These are phyloP conservation scores for Myotis findleyi DNA, from an alignment of 2,797 vertebrate species.

Conservation along the genomic window DNA sequence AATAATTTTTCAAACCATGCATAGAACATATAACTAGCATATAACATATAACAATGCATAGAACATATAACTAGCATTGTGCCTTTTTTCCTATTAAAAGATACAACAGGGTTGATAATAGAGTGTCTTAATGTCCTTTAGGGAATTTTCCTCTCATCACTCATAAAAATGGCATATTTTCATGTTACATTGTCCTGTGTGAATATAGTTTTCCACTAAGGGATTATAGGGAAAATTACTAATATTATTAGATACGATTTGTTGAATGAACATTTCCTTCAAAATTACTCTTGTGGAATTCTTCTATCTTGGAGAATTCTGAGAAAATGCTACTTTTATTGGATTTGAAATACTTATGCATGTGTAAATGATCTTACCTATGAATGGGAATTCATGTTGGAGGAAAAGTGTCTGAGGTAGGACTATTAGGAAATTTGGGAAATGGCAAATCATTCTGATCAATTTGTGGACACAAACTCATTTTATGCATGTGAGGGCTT, in stretches of 20 bases:
- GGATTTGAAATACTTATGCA: neutral
- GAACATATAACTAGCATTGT: neutral
- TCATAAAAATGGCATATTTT: neutral
- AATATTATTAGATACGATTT: neutral
- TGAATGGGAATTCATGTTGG: neutral
- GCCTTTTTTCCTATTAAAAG: neutral
- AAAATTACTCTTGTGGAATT: neutral
- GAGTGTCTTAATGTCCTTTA: neutral
- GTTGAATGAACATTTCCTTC: conserved; percentile 30
- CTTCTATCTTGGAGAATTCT: neutral
- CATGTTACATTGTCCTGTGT: neutral
- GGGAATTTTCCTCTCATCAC: neutral
- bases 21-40: neutral
- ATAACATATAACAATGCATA: neutral
- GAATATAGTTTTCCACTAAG: conserved; percentile 8
- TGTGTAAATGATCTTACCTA: neutral
- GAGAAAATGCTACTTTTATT: conserved; percentile 27
- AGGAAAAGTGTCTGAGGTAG: neutral
- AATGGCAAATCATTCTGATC: neutral
- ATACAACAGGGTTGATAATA: neutral
- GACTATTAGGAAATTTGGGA: neutral
- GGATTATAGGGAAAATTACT: neutral
- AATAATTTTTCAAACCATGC: neutral
- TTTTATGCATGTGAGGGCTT: neutral
- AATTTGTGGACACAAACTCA: neutral